Base-by-base conservation (phyloP, 2,797 vertebrate species). In the Scyliorhinus canicula region DNA sequence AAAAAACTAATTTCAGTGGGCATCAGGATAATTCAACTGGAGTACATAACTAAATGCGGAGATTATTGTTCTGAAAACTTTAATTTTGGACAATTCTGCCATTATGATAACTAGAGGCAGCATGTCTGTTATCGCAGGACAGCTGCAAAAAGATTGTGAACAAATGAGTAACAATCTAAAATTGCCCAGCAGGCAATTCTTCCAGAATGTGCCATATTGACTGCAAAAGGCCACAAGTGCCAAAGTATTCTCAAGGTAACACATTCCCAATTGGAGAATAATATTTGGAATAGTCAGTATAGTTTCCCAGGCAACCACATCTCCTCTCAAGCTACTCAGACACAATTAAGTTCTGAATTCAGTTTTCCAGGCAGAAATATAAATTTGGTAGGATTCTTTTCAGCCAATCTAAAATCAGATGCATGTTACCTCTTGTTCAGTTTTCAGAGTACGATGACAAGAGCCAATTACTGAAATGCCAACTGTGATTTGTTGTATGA, bases 381-480 rank as follows among this genome's bases (percentile, higher is more conserved):
- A 88, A 60, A 88, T 21, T 57, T 93, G 91, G 14, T 67, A 93
- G 65, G 21, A 93, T 93, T 93, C 90, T 67, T 65, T 44, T 93
- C 31, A 47, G 21, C 90, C 21, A 65, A 47, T 28, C 21, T 67
- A 47, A 93, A 93, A 67, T 67, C 65, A 69, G 44, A 65, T 93
- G 21, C 8, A 44, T 35, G n/a, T 16, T 93, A 31, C 60, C 60
- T 50, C 63, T 47, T 67, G 63, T 93, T 19, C 52, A 88, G 16
- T 47, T 40, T 82, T 44, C 19, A 26, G 44, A 6, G 40, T 40
- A 82, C 8, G 79, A 44, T 82, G 52, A 19, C 55, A 88, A 16
- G 31, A 60, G 14, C 52, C 31, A 57, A 31, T 88, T 60, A 88
- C 26, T 60, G 60, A 88, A 88, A 1, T 60, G 52, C 35, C 35